Evolutionary conservation across 1,140 invertebrate species (phyloP).

Genomic region (Orius insidiosus): DNA sequence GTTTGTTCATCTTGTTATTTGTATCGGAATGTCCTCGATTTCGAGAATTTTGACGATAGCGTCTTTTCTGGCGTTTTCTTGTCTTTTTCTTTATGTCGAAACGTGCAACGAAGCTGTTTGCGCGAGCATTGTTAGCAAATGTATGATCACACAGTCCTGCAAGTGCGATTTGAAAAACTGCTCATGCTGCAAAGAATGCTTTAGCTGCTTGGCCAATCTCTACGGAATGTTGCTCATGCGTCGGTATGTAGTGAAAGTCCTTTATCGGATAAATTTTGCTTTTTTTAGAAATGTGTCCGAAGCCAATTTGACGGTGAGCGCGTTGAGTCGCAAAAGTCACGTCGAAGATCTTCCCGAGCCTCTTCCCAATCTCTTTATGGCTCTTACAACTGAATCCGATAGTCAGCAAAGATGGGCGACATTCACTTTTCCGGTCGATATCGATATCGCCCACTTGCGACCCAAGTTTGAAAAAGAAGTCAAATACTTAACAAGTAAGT

Average conservation of each 20-base stretch:
- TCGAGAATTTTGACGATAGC: too few relatives aligned
- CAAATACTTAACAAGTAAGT: conserved; percentile 50
- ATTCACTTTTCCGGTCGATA: conserved; percentile 60
- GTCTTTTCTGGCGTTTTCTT: too few relatives aligned
- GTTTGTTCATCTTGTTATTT: too few relatives aligned
- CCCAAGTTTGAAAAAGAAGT: conserved; percentile 43
- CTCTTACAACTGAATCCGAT: conserved; percentile 63
- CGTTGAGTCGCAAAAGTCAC: conserved; percentile 61
- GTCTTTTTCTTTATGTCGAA: conserved; percentile 1
- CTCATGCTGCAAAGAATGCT: conserved; percentile 84
- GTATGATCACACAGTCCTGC: conserved; percentile 86
- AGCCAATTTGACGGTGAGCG: conserved; percentile 48
- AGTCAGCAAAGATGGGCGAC: conserved; percentile 50
- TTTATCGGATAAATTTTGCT: too few relatives aligned
- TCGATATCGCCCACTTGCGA: conserved; percentile 32
- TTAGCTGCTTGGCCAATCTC: conserved; percentile 68
- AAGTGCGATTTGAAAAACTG: conserved; percentile 84
- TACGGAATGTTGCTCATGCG: conserved; percentile 92
- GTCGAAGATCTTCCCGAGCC: conserved; percentile 69
- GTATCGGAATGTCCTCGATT: too few relatives aligned
- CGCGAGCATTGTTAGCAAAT: conserved; percentile 87
- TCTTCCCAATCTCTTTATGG: conserved; percentile 52
- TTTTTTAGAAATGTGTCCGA: conserved; percentile 73
- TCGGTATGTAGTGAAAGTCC: too few relatives aligned
- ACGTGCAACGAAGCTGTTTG: conserved; percentile 76